These are phyloP conservation scores for Panopea generosa DNA, from an alignment of 2,888 invertebrate species.

Conservation along the genomic window DNA sequence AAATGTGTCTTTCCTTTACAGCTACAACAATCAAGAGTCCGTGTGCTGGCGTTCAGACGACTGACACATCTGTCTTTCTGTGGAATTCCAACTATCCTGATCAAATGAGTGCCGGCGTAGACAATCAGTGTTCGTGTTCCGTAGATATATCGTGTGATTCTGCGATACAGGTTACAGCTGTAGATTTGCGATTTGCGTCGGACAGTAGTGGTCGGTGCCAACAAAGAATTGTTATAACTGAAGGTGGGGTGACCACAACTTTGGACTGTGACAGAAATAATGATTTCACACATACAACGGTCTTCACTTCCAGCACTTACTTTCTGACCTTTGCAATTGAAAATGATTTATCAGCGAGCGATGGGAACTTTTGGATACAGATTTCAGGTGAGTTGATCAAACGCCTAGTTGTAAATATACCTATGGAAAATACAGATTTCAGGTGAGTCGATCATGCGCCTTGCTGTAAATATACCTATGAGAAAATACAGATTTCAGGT, in stretches of 20 bases:
- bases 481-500: too few relatives aligned
- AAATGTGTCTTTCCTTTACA: background rate
- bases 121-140: slow-evolving; percentile 6
- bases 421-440: too few relatives aligned
- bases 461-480: too few relatives aligned
- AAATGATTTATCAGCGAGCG: background rate
- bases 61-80: slow-evolving; percentile 4
- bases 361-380: slow-evolving; percentile 12
- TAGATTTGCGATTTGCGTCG: slow-evolving; percentile 4
- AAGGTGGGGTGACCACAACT: background rate
- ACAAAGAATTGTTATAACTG: slow-evolving; percentile 4
- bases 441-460: too few relatives aligned
- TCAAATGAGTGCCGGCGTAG: slow-evolving; percentile 1
- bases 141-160: slow-evolving; percentile 16
- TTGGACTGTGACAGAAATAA: slow-evolving; percentile 5
- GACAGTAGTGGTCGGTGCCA: background rate
- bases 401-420: too few relatives aligned
- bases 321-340: slow-evolving; percentile 10
- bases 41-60: slow-evolving; percentile 12
- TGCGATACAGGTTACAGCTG: slow-evolving; percentile 4
- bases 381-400: too few relatives aligned
- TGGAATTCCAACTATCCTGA: slow-evolving; percentile 12
- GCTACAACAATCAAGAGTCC: slow-evolving; percentile 3
- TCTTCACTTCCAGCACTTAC: background rate
- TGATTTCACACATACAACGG: background rate